phyloP scores from a whole-genome alignment of 2,113 vertebrate genomes.

The Leptobrachium ailaonicum region DNA sequence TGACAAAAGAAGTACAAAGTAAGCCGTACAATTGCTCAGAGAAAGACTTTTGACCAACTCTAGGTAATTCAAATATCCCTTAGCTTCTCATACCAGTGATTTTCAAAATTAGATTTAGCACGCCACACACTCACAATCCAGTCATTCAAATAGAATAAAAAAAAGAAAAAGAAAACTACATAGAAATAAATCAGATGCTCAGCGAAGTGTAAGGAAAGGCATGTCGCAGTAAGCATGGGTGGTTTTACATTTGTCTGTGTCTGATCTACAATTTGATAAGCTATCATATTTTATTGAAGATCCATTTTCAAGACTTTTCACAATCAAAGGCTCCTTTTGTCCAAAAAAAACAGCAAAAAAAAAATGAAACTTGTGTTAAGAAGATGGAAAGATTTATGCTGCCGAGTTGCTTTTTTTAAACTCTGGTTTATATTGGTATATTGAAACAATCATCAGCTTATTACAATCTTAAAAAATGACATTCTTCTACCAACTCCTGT shows the following conservation, averaged over 20 bases:
- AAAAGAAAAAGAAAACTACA: constrained; percentile 49
- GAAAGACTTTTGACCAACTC: constrained; percentile 58
- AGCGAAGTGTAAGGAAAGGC: constrained; percentile 53
- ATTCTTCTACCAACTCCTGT: no score
- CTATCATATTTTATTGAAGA: constrained; percentile 34
- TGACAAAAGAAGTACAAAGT: no score
- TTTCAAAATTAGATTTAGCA: constrained; percentile 62
- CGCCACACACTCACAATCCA: constrained; percentile 55
- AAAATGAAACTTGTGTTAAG: background rate
- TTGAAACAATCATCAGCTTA: no score
- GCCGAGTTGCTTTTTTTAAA: no score
- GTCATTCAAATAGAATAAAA: constrained; percentile 60
- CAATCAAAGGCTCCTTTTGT: constrained; percentile 11
- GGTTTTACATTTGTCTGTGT: constrained; percentile 50
- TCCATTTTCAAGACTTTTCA: background rate
- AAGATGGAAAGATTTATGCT: background rate
- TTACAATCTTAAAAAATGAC: no score
- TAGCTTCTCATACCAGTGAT: constrained; percentile 55
- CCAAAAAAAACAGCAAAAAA: constrained; percentile 19
- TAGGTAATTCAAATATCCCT: constrained; percentile 62
- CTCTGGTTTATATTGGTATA: no score
- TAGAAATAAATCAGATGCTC: constrained; percentile 58
- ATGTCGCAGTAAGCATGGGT: constrained; percentile 41
- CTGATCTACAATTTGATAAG: constrained; percentile 43
- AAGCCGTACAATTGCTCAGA: constrained; percentile 12